These are phyloP conservation scores for Ranitomeya variabilis DNA, from an alignment of 2,113 vertebrate genomes.

Conservation along the genomic window DNA sequence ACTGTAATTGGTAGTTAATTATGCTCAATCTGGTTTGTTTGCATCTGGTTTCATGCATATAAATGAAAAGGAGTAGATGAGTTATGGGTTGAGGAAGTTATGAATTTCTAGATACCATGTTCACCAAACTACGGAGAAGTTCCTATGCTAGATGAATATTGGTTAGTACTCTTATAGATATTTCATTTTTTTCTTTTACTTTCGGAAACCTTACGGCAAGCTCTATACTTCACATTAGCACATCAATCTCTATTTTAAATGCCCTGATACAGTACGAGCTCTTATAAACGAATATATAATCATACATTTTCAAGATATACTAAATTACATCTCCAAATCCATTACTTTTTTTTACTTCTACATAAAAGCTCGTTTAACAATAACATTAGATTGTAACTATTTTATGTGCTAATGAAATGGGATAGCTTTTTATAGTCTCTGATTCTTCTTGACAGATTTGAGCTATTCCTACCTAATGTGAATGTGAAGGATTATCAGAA, in stretches of 20 bases:
- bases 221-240: constrained; percentile 40
- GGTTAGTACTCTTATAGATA: constrained; percentile 50
- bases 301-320: constrained; percentile 55
- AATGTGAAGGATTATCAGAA: constrained; percentile 56
- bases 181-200: constrained; percentile 51
- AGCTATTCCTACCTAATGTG: constrained; percentile 51
- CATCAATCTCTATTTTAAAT: constrained; percentile 48
- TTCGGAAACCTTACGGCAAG: constrained; percentile 32
- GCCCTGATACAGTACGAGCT: background rate
- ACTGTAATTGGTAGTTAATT: constrained; percentile 29
- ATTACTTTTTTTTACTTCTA: constrained; percentile 59
- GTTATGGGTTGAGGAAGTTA: constrained; percentile 1
- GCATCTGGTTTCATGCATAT: constrained; percentile 11
- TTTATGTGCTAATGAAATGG: constrained; percentile 62
- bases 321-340: constrained; percentile 58
- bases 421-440: constrained; percentile 55
- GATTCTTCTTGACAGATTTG: constrained; percentile 61
- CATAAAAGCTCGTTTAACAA: constrained; percentile 61
- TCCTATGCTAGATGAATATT: constrained; percentile 34
- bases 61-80: constrained; percentile 30
- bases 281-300: constrained; percentile 51
- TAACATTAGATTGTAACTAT: constrained; percentile 59
- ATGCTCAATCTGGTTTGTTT: constrained; percentile 18
- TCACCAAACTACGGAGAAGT: constrained; percentile 25
- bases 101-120: constrained; percentile 20